Evolutionary conservation across 2,113 vertebrate species (phyloP).

Genomic region (Buteo buteo): DNA sequence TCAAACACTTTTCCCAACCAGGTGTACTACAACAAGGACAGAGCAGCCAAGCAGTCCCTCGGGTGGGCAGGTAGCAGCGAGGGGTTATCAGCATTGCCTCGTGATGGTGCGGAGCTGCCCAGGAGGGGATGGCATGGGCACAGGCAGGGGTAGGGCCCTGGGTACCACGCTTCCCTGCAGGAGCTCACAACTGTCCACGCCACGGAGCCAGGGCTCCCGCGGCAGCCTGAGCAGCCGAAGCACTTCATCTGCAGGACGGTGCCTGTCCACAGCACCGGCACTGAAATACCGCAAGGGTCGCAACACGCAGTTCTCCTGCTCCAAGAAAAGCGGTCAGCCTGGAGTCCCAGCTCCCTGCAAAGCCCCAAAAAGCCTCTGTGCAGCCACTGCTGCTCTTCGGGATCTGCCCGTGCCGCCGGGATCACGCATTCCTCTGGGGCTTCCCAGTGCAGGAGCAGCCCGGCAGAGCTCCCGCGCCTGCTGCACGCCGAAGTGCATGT

Average conservation of each 20-base stretch:
- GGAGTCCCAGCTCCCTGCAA: neutral
- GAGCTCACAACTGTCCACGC: rapidly evolving
- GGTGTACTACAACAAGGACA: neutral
- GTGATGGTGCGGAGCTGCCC: rapidly evolving
- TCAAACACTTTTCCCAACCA: neutral
- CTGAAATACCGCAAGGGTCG: neutral
- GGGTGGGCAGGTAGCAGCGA: neutral
- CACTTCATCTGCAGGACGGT: too few species aligned
- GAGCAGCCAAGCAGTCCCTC: too few species aligned
- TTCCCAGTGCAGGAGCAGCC: neutral
- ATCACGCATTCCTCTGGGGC: neutral
- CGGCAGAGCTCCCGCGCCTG: neutral
- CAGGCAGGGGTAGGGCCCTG: rapidly evolving
- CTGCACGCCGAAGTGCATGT: rapidly evolving
- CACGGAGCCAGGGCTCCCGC: rapidly evolving
- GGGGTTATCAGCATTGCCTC: neutral
- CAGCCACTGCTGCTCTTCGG: rapidly evolving
- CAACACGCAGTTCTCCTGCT: neutral
- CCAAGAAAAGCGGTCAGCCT: neutral
- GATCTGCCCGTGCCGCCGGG: neutral
- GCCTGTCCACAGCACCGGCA: neutral
- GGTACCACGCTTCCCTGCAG: neutral
- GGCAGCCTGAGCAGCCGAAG: rapidly evolving
- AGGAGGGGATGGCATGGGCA: neutral
- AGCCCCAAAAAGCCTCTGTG: neutral